Base-by-base conservation (phyloP, 2,888 invertebrate species). In the Pristionchus exspectatus region DNA sequence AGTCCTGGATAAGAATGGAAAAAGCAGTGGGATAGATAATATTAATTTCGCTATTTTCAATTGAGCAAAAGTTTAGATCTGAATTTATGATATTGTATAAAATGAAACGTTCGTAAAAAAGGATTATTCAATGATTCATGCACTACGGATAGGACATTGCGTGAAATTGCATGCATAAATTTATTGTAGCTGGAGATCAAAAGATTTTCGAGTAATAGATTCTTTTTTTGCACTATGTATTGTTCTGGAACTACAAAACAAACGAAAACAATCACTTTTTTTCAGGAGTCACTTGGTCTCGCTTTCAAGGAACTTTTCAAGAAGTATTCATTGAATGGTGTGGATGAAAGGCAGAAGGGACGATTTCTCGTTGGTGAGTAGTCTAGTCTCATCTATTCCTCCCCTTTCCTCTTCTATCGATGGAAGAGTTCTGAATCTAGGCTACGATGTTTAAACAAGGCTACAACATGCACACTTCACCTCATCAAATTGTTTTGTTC, bases 291-390 rank as follows among this genome's bases (percentile, higher is more conserved):
- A 12, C 91, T 94, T 3, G 94, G 94, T 44, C 91, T 94, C 81
- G 94, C 94, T 2, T 94, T 94, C 91, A 94, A 94, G 91, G 94
- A 94, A 85, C 90, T 94, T 27, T 94, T 94, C 91, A 92, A 92
- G 86, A 94, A 93, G 27, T 93, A 90, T 89, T 92, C 91, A 38
- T 88, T 94, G 27, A 90, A 92, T 66, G 94, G 92, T 18, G 91
- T 93, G 21, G 93, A 94, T 90, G 91, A 92, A 7, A 88, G 89
- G 66, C 87, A 92, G 18, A 91, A 91, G 56, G 87, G 88, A 16
- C 89, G 90, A 87, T 92, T 92, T 88, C 86, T 93, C 44, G 44
- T 91, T 83, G 93, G 93, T 92, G 54, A 50, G 88, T 81, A 77
- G 81, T 81, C 81, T 81, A 81, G 81, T 81, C 18, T 63, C 7